Evolutionary conservation across 2,113 vertebrate species (phyloP), one percentile per base, ranked within the genome.

Genomic region (Procavia capensis): DNA sequence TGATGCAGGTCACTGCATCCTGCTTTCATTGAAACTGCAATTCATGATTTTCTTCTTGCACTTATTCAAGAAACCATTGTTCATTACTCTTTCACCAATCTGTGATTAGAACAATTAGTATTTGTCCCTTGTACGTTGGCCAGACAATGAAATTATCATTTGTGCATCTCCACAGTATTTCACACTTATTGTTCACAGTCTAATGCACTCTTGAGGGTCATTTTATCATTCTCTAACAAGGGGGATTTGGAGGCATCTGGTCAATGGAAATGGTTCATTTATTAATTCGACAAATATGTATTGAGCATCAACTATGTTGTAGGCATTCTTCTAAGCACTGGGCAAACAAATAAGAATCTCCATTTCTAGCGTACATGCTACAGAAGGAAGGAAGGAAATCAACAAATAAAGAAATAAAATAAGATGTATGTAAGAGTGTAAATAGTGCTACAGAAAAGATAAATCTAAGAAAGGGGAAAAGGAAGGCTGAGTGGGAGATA

Each of bases 121-220:
- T 98, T 97, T 98, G 98, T 99, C 98, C 9, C 95, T 98, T 98
- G 94, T 98, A 98, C 96, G 92, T 97, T 98, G 98, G 97, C 96
- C 97, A 98, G 97, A 99, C 98, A 98, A 98, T 98, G 98, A 99
- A 99, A 98, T 98, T 97, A 98, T 98, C 96, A 98, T 98, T 98
- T 99, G 97, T 98, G 96, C 98, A 98, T 98, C 98, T 98, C 97
- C 82, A 94, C 92, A 89, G 95, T 98, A 96, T 97, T 98, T 98
- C 98, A 98, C 96, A 98, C 98, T 98, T 98, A 96, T 97, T 98
- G 96, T 98, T 98, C 98, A 98, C 96, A 97, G 96, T 94, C 92
- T 97, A 98, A 97, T 98, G 98, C 96, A 97, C 95, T 98, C 96
- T 25, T 50, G 86, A 93, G 98, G 98, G 96, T 97, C 96, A 96